Base-by-base conservation (phyloP, 1,140 invertebrate genomes). In the Drosophila nigromelanica region DNA sequence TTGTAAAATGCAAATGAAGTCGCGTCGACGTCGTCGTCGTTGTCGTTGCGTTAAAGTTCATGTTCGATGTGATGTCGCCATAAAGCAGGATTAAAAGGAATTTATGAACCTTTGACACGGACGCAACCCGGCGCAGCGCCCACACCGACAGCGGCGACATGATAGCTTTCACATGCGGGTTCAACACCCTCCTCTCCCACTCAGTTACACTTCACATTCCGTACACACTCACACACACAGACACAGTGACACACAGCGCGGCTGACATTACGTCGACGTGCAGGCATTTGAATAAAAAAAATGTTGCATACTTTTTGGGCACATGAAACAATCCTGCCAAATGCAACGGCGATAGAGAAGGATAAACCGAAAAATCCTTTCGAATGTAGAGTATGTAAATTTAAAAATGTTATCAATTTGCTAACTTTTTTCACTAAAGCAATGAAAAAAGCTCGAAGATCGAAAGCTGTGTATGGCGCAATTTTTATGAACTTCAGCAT, bases 1-100 rank as follows among this genome's bases (percentile, higher is more conserved):
- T 87, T 87, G 82, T 87, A 89, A 87, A 87, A 87, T 87, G 82
- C 82, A 87, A 87, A 87, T 87, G 83, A 87, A 87, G 83, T 80
- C 66, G 66, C 69, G 52, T 50, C 45, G 14, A 33, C 51, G 42
- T 69, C 75, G 74, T 45, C 70, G 70, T 74, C 70, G 67, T 78
- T 61, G 81, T 73, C 78, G 78, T 74, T 76, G 83, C 83, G 83
- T 83, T 89, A 89, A 89, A 89, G 83, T 87, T 87, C 83, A 87
- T 87, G 83, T 89, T 87, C 83, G 83, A 87, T 89, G 79, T 80
- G 83, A 87, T 87, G 83, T 87, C 73, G 83, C 83, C 83, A 87
- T 87, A 87, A 87, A 87, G 83, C 83, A 87, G 83, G 76, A 87
- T 87, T 87, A 87, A 87, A 85, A 89, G 76, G 76, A 87, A 87